Percentiles rank a stretch among this genome's conserved stretches.
Conservation (phyloP, 1,140 invertebrate genomes). For the Drosophila mojavensis region DNA sequence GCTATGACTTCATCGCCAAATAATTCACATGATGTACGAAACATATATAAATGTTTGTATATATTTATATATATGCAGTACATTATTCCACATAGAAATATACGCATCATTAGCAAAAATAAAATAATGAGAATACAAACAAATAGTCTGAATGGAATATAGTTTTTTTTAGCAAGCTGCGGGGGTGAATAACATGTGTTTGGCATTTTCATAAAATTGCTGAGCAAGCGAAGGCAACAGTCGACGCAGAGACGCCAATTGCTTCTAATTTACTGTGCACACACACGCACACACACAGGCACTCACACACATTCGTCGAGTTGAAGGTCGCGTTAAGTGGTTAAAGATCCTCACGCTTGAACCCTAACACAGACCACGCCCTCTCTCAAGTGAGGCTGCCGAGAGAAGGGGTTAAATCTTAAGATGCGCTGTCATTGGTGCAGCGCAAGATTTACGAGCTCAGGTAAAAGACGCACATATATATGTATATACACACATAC, state of each 20-base stretch:
- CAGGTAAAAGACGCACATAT: conserved; percentile 11
- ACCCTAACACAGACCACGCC: conserved; percentile 57
- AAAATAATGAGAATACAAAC: conserved; percentile 31
- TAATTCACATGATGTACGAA: conserved; percentile 5
- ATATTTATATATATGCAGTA: not conserved
- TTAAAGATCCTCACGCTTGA: conserved; percentile 33
- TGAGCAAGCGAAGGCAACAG: conserved; percentile 27
- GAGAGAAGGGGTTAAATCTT: conserved; percentile 59
- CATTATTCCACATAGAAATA: conserved; percentile 57
- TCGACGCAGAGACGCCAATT: conserved; percentile 30
- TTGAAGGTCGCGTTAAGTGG: conserved; percentile 32
- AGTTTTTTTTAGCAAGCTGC: conserved; percentile 19
- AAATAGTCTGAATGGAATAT: conserved; percentile 15
- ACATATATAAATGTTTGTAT: not conserved
- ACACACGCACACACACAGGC: conserved; percentile 33
- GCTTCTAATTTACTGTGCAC: conserved; percentile 59
- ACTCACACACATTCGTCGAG: not conserved
- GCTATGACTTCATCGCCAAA: conserved; percentile 71
- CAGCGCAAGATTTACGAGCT: conserved; percentile 34
- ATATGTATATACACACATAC: not conserved
- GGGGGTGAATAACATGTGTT: conserved; percentile 59
- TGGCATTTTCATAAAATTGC: conserved; percentile 67
- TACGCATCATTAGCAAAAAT: conserved; percentile 71
- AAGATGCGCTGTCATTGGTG: conserved; percentile 64
- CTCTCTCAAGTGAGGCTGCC: conserved; percentile 17